These are phyloP conservation scores for Hippocampus guttulatus DNA, from an alignment of 2,113 vertebrate species.

Conservation along the genomic window DNA sequence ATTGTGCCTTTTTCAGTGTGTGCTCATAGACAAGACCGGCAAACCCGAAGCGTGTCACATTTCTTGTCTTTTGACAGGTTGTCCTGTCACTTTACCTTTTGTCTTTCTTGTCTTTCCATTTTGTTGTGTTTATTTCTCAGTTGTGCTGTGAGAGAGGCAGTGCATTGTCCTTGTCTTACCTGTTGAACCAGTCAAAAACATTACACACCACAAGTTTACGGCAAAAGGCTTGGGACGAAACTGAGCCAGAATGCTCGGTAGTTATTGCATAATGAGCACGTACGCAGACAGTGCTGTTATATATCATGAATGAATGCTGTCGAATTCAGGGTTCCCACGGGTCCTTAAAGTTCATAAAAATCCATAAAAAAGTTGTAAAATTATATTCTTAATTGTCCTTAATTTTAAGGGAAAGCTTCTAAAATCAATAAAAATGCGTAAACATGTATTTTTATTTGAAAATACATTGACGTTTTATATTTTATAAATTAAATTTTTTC, in stretches of 20 bases:
- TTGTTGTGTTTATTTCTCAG: not conserved
- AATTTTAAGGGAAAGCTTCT: too few relatives aligned
- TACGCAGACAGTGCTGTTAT: not conserved
- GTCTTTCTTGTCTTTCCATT: not conserved
- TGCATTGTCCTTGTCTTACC: conserved; percentile 30
- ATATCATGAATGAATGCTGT: not conserved
- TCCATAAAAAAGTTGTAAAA: too few relatives aligned
- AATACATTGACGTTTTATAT: too few relatives aligned
- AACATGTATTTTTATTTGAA: too few relatives aligned
- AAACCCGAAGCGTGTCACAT: not conserved
- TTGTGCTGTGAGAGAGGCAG: not conserved
- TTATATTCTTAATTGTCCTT: too few relatives aligned
- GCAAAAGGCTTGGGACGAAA: conserved; percentile 28
- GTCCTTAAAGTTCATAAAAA: too few relatives aligned
- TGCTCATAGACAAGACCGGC: not conserved
- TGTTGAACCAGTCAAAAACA: conserved; percentile 55
- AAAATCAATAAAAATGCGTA: too few relatives aligned
- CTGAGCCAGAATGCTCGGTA: not conserved
- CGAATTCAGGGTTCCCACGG: too few relatives aligned
- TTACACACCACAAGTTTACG: conserved; percentile 13
- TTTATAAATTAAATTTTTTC: too few relatives aligned
- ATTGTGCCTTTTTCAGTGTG: not conserved
- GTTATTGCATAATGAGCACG: not conserved
- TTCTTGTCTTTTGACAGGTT: conserved; percentile 1
- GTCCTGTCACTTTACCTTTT: not conserved